phyloP scores from a whole-genome alignment of 2,113 vertebrate genomes.

The Gobio gobio region DNA sequence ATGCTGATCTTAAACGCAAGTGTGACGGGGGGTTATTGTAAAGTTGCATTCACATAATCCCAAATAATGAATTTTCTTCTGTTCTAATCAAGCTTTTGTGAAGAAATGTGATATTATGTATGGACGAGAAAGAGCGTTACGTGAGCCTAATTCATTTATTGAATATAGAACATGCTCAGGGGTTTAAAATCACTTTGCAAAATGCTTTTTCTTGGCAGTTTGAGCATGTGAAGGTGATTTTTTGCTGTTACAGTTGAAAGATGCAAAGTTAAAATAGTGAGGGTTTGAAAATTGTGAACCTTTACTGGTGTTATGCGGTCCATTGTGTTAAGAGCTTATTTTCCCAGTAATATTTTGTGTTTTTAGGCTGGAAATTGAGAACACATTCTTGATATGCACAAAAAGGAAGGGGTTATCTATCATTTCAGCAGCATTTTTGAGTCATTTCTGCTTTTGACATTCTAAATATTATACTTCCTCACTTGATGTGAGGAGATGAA shows the following conservation, averaged over 20 bases:
- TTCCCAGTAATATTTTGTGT: background rate
- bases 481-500: background rate
- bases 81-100: background rate
- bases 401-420: conserved; percentile 1
- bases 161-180: conserved; percentile 8
- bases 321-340: conserved; percentile 1
- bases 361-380: background rate
- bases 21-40: conserved; percentile 4
- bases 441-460: background rate
- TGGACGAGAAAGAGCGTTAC: background rate
- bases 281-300: background rate
- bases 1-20: conserved; percentile 6
- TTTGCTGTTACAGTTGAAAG: conserved; percentile 20
- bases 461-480: background rate
- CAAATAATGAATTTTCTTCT: background rate
- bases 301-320: background rate
- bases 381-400: background rate
- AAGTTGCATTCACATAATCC: background rate
- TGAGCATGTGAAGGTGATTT: background rate
- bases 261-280: background rate
- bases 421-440: background rate
- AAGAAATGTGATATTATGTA: background rate
- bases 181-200: background rate
- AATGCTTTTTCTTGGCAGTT: background rate
- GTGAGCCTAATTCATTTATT: background rate